Evolutionary conservation across 2,797 vertebrate species (phyloP), one percentile per base, ranked within the genome.

Genomic region (Microtus agrestis): DNA sequence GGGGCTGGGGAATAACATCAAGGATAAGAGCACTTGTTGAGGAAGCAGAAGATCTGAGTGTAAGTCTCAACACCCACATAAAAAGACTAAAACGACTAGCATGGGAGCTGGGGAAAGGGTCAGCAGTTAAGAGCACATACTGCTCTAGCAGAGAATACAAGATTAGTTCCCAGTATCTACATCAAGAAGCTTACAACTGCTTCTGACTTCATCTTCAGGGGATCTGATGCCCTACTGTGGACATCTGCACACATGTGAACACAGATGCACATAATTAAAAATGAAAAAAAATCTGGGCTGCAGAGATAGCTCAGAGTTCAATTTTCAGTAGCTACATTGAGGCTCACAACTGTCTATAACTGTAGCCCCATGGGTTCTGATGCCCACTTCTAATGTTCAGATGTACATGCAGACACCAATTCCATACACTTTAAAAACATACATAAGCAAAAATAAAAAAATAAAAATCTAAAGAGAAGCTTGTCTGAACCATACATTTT

Each of bases 1-100:
- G 48, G 31, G 4, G 7, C 10, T 1, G 0, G 25, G 12, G 5
- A 46, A 76, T 76, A 6, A 2, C 73, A 1, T 5, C 2, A 11
- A 43, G n/a, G 7, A 81, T 61, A 56, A 80, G 13, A 61, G n/a
- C 3, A 61, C 51, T n/a, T 12, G 34, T 56, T 56, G 19, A 56
- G 51, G 4, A 51, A 51, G 14, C 76, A 48, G 3, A 77, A 17
- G 29, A 46, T 48, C 14, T 34, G 76, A 78, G 7, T 29, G 1
- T 77, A 14, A 37, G 5, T 46, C 12, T 14, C 25, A 73, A 25
- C 10, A 43, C 2, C 31, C 37, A 73, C 9, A 74, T 51, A 51
- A 51, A 51, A 51, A 51, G 51, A 51, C 51, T 27, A 43, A 25
- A 43, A 43, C 27, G 7, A 40, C 71, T 40, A 25, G 21, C 10